Evolutionary conservation across 2,113 vertebrate species (phyloP).

Genomic region (Urocolius indicus): DNA sequence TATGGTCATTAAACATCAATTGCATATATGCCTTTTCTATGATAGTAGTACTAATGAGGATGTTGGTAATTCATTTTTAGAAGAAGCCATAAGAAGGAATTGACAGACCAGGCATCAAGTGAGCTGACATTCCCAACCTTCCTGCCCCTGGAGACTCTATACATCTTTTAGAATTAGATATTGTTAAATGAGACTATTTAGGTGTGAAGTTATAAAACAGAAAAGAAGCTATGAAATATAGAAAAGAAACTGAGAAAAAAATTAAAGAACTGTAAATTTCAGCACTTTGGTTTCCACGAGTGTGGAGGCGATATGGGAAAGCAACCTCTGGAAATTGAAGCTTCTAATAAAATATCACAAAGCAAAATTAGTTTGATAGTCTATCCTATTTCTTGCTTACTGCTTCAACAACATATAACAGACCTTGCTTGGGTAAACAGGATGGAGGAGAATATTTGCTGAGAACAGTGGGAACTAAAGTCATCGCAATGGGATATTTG

Average conservation of each 20-base stretch:
- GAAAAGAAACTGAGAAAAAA: background rate
- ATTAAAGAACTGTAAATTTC: background rate
- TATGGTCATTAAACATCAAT: background rate
- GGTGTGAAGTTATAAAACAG: background rate
- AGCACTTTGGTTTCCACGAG: background rate
- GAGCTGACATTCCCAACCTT: background rate
- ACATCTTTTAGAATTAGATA: background rate
- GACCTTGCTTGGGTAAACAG: background rate
- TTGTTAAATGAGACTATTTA: background rate
- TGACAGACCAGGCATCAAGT: background rate
- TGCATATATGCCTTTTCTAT: background rate
- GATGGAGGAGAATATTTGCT: background rate
- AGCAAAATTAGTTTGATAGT: background rate
- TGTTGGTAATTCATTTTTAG: background rate
- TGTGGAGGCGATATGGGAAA: background rate
- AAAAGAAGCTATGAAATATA: background rate
- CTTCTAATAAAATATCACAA: background rate
- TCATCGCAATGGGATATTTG: conserved; percentile 2
- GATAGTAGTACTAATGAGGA: background rate
- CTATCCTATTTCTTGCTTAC: background rate
- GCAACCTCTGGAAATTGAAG: background rate
- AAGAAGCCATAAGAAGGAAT: background rate
- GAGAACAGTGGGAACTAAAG: conserved; percentile 1
- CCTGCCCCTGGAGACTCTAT: background rate
- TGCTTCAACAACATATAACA: background rate